These are phyloP conservation scores for Alviniconcha marisindica DNA, from an alignment of 1,140 invertebrate species.

Conservation along the genomic window DNA sequence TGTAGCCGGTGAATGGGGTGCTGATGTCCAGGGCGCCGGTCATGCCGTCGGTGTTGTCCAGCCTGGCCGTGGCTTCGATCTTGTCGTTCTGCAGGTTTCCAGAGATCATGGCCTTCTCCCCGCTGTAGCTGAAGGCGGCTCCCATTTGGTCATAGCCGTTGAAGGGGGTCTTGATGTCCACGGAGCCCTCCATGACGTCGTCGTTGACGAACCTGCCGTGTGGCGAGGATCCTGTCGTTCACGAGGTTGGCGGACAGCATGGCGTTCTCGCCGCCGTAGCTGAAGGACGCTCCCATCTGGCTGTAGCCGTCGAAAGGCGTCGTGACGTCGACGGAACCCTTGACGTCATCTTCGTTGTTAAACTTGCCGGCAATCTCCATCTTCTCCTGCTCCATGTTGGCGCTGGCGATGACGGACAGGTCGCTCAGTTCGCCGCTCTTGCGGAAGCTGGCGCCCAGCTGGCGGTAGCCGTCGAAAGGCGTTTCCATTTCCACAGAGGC, in stretches of 20 bases:
- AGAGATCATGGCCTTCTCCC: neutral
- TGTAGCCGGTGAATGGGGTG: slow-evolving; percentile 23
- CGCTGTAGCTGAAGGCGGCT: neutral
- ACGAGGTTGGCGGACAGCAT: slow-evolving; percentile 1
- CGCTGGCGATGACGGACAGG: neutral
- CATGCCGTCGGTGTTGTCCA: neutral
- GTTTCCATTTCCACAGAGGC: slow-evolving; percentile 10
- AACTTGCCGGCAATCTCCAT: slow-evolving; percentile 1
- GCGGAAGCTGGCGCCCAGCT: slow-evolving; percentile 6
- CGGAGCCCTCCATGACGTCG: neutral
- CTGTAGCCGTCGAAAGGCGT: slow-evolving; percentile 9
- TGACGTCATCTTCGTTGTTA: neutral
- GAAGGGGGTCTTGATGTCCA: slow-evolving; percentile 19
- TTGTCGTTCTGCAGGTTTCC: neutral
- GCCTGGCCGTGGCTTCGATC: neutral
- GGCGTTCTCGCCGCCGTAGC: neutral
- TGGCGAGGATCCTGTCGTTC: slow-evolving; percentile 11
- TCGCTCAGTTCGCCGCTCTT: neutral
- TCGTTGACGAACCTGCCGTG: neutral
- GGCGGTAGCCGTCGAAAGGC: slow-evolving; percentile 19
- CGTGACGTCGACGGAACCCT: neutral
- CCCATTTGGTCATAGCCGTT: slow-evolving; percentile 7
- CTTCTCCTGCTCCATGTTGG: slow-evolving; percentile 12
- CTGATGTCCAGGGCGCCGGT: neutral
- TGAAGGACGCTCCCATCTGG: slow-evolving; percentile 2